phyloP scores from a whole-genome alignment of 2,797 vertebrate species.

The Cynodonichthys magdalenae region DNA sequence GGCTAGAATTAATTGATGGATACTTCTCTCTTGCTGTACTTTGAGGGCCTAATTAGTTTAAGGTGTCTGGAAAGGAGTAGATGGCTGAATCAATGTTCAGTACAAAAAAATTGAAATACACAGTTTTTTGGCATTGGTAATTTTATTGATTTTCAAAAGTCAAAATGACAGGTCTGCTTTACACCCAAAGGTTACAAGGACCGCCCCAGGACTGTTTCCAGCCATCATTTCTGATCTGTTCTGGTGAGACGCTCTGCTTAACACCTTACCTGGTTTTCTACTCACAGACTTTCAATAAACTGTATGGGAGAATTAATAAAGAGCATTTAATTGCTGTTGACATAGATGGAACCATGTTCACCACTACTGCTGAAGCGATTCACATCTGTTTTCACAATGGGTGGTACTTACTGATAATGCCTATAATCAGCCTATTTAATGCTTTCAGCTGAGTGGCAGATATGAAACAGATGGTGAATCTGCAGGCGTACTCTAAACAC shows the following conservation, averaged over 20 bases:
- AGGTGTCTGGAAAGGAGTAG: conserved; percentile 49
- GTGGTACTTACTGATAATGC: conserved; percentile 77
- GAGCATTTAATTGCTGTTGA: conserved; percentile 29
- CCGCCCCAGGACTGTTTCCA: conserved; percentile 34
- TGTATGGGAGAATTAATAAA: conserved; percentile 28
- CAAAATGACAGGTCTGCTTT: conserved; percentile 28
- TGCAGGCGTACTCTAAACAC: conserved; percentile 55
- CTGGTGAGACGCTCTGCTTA: conserved; percentile 11
- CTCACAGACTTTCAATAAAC: conserved; percentile 17
- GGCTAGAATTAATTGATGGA: conserved; percentile 69
- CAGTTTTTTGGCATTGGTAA: conserved; percentile 22
- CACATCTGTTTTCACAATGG: conserved; percentile 80
- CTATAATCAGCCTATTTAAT: conserved; percentile 79
- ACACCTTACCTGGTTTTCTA: conserved; percentile 8
- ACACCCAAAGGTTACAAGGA: conserved; percentile 21
- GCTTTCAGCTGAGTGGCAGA: conserved; percentile 71
- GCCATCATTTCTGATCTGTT: conserved; percentile 31
- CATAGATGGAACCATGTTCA: conserved; percentile 33
- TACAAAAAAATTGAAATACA: conserved; percentile 21
- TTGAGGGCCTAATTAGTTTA: conserved; percentile 71
- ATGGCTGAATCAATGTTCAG: conserved; percentile 58
- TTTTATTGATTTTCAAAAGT: conserved; percentile 50
- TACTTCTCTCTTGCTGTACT: conserved; percentile 60
- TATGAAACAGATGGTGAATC: conserved; percentile 76
- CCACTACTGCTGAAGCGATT: conserved; percentile 39